Percentiles rank a stretch among this genome's conserved stretches.
phyloP scores from a whole-genome alignment of 2,888 invertebrate species.

The Drosophila falleni region DNA sequence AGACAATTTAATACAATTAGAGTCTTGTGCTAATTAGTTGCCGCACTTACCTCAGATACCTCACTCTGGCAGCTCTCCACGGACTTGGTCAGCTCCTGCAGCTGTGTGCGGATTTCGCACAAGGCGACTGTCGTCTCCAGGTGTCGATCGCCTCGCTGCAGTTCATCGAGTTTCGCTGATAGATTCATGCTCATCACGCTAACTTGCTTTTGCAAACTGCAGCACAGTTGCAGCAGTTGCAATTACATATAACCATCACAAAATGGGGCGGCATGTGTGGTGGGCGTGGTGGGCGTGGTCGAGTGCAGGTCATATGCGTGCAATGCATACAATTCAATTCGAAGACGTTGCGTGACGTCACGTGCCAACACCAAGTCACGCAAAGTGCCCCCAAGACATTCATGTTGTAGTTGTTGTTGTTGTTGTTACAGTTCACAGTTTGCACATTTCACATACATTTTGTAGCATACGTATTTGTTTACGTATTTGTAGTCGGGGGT shows the following conservation, averaged over 20 bases:
- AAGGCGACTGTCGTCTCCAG: slow-evolving; percentile 97
- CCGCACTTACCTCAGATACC: slow-evolving; percentile 90
- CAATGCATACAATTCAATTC: slow-evolving; percentile 63
- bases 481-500: slow-evolving; percentile 27
- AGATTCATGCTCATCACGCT: slow-evolving; percentile 99
- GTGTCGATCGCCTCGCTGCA: slow-evolving; percentile 95
- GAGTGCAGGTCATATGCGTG: slow-evolving; percentile 54
- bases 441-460: slow-evolving; percentile 7
- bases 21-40: background rate
- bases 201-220: slow-evolving; percentile 98
- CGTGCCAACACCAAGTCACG: slow-evolving; percentile 60
- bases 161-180: slow-evolving; percentile 96
- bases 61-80: slow-evolving; percentile 98
- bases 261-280: slow-evolving; percentile 22
- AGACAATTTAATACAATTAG: slow-evolving; percentile 21
- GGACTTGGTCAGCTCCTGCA: slow-evolving; percentile 96
- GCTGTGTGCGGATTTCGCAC: slow-evolving; percentile 96
- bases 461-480: slow-evolving; percentile 13
- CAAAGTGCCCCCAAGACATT: slow-evolving; percentile 59
- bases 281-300: slow-evolving; percentile 45
- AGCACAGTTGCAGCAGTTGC: slow-evolving; percentile 17
- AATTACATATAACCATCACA: slow-evolving; percentile 26
- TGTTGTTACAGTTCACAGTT: slow-evolving; percentile 29
- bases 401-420: slow-evolving; percentile 29
- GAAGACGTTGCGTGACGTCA: slow-evolving; percentile 63